These are phyloP conservation scores for Myotis brandtii DNA, from an alignment of 2,113 vertebrate species.

Conservation along the genomic window DNA sequence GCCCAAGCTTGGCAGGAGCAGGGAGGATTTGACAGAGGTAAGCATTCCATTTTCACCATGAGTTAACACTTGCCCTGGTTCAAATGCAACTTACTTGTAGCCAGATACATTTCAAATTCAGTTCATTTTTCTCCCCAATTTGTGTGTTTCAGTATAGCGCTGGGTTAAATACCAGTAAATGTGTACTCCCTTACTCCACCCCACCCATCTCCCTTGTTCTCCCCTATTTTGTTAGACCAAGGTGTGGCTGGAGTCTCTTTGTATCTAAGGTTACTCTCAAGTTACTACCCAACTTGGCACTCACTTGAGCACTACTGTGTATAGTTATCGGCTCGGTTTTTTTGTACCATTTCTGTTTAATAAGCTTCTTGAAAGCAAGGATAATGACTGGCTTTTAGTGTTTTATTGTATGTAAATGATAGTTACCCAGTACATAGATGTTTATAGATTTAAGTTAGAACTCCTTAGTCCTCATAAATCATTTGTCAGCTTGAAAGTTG, in stretches of 20 bases:
- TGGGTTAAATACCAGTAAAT: neutral
- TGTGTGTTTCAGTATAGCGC: neutral
- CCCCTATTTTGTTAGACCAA: neutral
- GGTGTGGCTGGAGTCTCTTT: neutral
- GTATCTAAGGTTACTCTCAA: neutral
- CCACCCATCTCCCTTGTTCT: too few relatives aligned
- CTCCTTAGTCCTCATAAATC: neutral
- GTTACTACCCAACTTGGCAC: neutral
- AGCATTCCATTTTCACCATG: neutral
- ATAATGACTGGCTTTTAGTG: neutral
- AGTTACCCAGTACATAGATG: neutral
- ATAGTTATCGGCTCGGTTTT: neutral
- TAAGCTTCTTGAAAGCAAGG: neutral
- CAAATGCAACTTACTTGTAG: neutral
- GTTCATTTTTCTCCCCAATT: neutral
- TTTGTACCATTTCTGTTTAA: neutral
- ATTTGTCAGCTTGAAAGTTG: constrained; percentile 22
- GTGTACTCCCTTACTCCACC: neutral
- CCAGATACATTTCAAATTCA: constrained; percentile 14
- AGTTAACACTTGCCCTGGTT: neutral
- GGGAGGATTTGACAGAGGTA: constrained; percentile 96
- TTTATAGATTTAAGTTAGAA: neutral
- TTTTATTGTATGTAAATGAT: constrained; percentile 22
- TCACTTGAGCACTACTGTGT: neutral
- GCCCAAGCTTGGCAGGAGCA: constrained; percentile 91